phyloP scores from a whole-genome alignment of 92 coral and sea anemone species.

The Epizoanthus stellaris region DNA sequence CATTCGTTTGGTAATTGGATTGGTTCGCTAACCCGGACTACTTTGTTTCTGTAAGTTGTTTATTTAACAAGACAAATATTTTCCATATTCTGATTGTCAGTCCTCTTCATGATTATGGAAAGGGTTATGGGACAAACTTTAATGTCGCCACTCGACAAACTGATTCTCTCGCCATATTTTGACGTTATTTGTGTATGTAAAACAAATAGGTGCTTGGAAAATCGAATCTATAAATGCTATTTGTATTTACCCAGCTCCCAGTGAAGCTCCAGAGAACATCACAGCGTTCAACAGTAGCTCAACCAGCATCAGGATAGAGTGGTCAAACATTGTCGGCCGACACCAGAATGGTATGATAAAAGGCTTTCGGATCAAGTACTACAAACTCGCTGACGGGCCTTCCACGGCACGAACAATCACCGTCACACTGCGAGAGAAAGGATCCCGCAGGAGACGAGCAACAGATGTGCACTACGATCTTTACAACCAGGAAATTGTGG shows the following conservation, averaged over 20 bases:
- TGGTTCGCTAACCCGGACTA: neutral
- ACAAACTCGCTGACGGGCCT: slow-evolving; percentile 26
- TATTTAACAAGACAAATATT: neutral
- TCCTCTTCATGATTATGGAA: too few relatives aligned
- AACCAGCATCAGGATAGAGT: slow-evolving; percentile 32
- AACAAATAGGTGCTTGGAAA: neutral
- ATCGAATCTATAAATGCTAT: neutral
- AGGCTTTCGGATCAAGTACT: slow-evolving; percentile 38
- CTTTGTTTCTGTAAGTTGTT: neutral
- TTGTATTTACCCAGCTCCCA: slow-evolving; percentile 8
- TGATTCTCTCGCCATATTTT: too few relatives aligned
- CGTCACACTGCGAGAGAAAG: neutral
- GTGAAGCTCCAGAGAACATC: slow-evolving; percentile 28
- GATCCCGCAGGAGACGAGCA: slow-evolving; percentile 27
- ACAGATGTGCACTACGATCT: slow-evolving; percentile 24
- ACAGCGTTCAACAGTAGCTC: slow-evolving; percentile 29
- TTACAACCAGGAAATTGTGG: slow-evolving; percentile 38
- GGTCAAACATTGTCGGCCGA: neutral
- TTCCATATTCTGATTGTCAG: too few relatives aligned
- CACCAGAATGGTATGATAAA: slow-evolving; percentile 21
- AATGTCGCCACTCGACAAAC: too few relatives aligned
- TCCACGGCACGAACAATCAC: slow-evolving; percentile 17
- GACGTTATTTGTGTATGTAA: too few relatives aligned
- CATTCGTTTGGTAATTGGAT: too few relatives aligned
- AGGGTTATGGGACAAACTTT: too few relatives aligned